Conservation (phyloP, 2,888 invertebrate genomes). For the Temnothorax rugatulus region DNA sequence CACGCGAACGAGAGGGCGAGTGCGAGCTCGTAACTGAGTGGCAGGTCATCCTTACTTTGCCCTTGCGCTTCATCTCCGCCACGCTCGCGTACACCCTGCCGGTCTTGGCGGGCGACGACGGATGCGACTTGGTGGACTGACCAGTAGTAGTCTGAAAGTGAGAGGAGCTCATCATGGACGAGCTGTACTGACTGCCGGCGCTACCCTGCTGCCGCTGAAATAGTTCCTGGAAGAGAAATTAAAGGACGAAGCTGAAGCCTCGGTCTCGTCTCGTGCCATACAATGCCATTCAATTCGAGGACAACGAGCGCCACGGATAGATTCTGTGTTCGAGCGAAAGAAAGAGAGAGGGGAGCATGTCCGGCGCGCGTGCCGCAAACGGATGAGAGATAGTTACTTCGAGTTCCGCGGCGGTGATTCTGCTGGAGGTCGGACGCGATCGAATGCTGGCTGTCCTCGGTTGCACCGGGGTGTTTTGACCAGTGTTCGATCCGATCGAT, state of each 20-base stretch:
- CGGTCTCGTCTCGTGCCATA: conserved; percentile 66
- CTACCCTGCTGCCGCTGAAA: conserved; percentile 94
- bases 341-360: conserved; percentile 45
- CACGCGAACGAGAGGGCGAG: conserved; percentile 44
- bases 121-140: conserved; percentile 88
- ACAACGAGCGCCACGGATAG: conserved; percentile 75
- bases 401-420: conserved; percentile 96
- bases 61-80: conserved; percentile 97
- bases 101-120: conserved; percentile 90
- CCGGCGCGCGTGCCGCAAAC: conserved; percentile 10
- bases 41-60: conserved; percentile 87
- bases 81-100: conserved; percentile 95
- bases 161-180: conserved; percentile 90
- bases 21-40: conserved; percentile 48
- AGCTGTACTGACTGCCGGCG: conserved; percentile 87
- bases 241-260: conserved; percentile 78
- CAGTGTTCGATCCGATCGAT: conserved; percentile 87
- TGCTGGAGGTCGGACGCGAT: conserved; percentile 94
- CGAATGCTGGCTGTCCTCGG: conserved; percentile 96
- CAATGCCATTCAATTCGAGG: conserved; percentile 73
- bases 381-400: conserved; percentile 86
- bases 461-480: conserved; percentile 89
- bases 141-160: conserved; percentile 90
- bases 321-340: conserved; percentile 69
- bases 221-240: conserved; percentile 88